Conservation (phyloP, 2,113 vertebrate genomes). For the Lycaon pictus region DNA sequence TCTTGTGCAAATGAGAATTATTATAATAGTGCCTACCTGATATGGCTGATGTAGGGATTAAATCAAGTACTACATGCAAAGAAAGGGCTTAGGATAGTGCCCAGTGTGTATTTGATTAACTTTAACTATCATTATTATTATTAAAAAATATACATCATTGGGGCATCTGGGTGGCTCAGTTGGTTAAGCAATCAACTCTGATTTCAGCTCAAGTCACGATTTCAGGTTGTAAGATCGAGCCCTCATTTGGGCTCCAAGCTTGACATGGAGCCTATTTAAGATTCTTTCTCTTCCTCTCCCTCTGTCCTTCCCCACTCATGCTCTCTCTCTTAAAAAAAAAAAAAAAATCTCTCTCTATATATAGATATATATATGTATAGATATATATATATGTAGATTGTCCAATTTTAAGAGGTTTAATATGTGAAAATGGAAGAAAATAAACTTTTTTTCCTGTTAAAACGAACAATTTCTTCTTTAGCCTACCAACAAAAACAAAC, state of each 20-base stretch:
- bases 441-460: background rate
- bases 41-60: background rate
- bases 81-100: background rate
- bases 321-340: background rate
- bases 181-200: background rate
- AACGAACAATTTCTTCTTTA: conserved; percentile 53
- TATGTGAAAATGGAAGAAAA: conserved; percentile 15
- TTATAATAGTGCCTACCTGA: background rate
- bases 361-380: background rate
- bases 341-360: too few relatives aligned
- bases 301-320: background rate
- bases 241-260: background rate
- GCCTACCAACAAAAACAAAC: conserved; percentile 27
- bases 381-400: background rate
- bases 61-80: background rate
- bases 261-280: background rate
- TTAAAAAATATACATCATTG: background rate
- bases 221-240: background rate
- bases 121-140: conserved; percentile 29
- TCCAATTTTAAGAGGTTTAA: background rate
- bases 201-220: background rate
- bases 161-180: background rate
- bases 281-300: background rate
- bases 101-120: background rate
- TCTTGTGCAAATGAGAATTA: background rate